phyloP scores from a whole-genome alignment of 2,113 vertebrate species.

The Rhinolophus sinicus region DNA sequence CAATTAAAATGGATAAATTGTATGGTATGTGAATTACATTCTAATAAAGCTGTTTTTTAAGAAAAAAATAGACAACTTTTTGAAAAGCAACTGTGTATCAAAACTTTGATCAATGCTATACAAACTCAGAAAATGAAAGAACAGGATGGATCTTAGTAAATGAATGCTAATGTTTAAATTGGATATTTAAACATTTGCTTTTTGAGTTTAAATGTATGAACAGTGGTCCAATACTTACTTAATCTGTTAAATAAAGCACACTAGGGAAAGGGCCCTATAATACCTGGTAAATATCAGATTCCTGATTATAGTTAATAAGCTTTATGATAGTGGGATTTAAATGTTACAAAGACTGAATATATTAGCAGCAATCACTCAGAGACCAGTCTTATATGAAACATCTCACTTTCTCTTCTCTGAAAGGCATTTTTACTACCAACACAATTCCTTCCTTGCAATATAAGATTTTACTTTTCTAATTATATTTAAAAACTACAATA shows the following conservation, averaged over 20 bases:
- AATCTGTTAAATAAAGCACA: slow-evolving; percentile 7
- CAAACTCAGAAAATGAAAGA: background rate
- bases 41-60: background rate
- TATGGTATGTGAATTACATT: background rate
- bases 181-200: background rate
- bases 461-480: background rate
- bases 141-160: background rate
- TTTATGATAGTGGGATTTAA: background rate
- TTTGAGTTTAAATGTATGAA: background rate
- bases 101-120: background rate
- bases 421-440: background rate
- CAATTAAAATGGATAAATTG: background rate
- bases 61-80: background rate
- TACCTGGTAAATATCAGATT: slow-evolving; percentile 30
- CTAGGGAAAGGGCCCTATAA: background rate
- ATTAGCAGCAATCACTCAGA: background rate
- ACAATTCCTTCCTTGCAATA: background rate
- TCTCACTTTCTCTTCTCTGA: background rate
- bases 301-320: background rate
- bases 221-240: background rate
- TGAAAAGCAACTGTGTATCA: background rate
- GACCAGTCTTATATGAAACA: background rate
- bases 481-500: background rate
- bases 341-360: background rate
- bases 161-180: background rate